phyloP scores from a whole-genome alignment of 2,113 vertebrate species.

The Cryptomyrus ogoouensis region DNA sequence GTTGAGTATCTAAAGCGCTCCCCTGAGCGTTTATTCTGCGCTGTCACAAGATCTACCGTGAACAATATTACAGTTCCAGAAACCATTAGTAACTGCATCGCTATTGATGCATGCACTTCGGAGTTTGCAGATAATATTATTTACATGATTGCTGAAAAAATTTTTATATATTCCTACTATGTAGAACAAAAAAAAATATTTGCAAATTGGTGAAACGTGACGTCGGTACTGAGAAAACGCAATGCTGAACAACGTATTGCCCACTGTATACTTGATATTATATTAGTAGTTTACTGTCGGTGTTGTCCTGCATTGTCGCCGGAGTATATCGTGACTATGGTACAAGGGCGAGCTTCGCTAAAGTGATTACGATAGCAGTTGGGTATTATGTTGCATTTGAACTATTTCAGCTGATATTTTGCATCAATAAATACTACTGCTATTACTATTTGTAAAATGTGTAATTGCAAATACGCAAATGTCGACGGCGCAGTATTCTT shows the following conservation, averaged over 20 bases:
- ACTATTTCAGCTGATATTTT: neutral
- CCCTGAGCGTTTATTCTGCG: constrained; percentile 5
- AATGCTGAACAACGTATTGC: neutral
- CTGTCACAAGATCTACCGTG: neutral
- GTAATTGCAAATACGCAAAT: neutral
- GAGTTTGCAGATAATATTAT: neutral
- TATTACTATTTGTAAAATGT: neutral
- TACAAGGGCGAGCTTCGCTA: neutral
- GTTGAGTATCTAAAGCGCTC: neutral
- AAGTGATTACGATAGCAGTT: neutral
- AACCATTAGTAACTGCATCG: neutral
- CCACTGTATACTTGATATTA: neutral
- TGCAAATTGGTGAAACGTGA: neutral
- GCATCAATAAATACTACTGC: neutral
- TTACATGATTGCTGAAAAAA: neutral
- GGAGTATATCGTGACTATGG: neutral
- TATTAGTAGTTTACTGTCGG: neutral
- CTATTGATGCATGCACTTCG: neutral
- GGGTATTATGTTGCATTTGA: neutral
- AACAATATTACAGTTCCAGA: neutral
- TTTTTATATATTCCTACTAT: neutral
- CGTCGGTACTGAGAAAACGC: neutral
- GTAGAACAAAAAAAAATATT: neutral
- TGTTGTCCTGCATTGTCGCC: neutral
- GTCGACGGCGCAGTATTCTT: neutral